Evolutionary conservation across 2,113 vertebrate genomes (phyloP).

Genomic region (Mobula hypostoma): DNA sequence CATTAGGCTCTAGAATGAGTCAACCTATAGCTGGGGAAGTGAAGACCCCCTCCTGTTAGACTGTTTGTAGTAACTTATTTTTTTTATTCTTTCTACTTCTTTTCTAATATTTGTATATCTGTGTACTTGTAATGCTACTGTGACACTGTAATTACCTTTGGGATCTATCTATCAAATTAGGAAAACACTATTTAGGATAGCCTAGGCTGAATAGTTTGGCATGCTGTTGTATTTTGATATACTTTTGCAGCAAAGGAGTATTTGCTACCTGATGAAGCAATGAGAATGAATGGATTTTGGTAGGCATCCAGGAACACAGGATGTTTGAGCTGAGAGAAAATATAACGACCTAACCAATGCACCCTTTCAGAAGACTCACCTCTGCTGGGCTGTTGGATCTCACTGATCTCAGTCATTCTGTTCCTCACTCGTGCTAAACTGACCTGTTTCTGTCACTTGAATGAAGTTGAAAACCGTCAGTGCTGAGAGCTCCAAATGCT

Average conservation of each 20-base stretch:
- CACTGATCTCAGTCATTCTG: background rate
- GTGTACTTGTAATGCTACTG: too few species aligned
- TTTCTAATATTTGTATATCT: too few species aligned
- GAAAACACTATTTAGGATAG: background rate
- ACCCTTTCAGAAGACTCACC: background rate
- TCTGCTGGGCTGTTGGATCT: background rate
- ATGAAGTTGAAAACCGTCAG: background rate
- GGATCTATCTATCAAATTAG: background rate
- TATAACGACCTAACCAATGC: background rate
- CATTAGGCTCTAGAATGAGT: too few species aligned
- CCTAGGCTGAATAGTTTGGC: background rate
- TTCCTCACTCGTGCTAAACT: background rate
- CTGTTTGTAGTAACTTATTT: too few species aligned
- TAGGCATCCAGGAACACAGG: background rate
- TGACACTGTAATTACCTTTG: too few species aligned
- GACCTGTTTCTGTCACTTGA: too few species aligned
- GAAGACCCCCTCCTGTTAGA: too few species aligned
- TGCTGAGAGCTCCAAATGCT: background rate
- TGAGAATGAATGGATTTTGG: background rate
- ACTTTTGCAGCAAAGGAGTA: background rate
- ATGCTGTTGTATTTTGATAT: background rate
- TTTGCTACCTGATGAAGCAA: background rate
- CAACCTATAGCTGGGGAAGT: too few species aligned
- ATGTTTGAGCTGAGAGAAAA: background rate
- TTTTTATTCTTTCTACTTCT: too few species aligned